Percentiles rank a stretch among this genome's conserved stretches.
phyloP scores from a whole-genome alignment of 2,888 invertebrate genomes.

The Phytoseiulus persimilis region DNA sequence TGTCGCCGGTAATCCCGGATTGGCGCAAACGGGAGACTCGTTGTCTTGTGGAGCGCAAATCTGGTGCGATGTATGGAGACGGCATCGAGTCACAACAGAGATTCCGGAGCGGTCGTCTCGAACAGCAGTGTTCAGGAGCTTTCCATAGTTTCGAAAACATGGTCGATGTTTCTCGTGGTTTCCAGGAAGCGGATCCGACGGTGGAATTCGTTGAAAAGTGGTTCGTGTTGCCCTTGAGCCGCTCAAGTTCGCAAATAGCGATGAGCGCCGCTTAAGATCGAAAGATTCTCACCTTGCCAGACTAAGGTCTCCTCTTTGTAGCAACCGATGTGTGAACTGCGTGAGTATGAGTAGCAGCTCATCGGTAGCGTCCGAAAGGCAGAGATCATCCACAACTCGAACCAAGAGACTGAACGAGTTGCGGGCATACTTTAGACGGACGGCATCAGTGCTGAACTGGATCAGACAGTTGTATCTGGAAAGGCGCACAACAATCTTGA shows the following conservation, averaged over 20 bases:
- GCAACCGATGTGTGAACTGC: slow-evolving; percentile 85
- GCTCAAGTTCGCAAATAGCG: background rate
- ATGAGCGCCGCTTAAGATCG: too few relatives aligned
- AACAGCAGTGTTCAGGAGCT: too few relatives aligned
- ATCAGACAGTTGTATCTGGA: slow-evolving; percentile 24
- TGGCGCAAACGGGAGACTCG: too few relatives aligned
- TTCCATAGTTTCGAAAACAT: too few relatives aligned
- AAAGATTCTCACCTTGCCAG: slow-evolving; percentile 58
- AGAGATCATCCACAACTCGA: slow-evolving; percentile 86
- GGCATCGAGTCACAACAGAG: too few relatives aligned
- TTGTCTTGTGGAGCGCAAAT: too few relatives aligned
- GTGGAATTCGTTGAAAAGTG: too few relatives aligned
- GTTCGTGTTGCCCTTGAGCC: background rate
- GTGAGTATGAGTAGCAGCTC: slow-evolving; percentile 70
- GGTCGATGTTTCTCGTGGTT: too few relatives aligned
- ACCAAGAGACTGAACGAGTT: slow-evolving; percentile 87
- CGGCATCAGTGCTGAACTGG: slow-evolving; percentile 33
- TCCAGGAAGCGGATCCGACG: too few relatives aligned
- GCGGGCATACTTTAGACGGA: slow-evolving; percentile 54
- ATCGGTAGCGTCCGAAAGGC: slow-evolving; percentile 74
- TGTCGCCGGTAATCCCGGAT: too few relatives aligned
- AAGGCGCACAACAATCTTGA: background rate
- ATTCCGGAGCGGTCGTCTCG: too few relatives aligned
- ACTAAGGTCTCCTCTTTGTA: slow-evolving; percentile 80
- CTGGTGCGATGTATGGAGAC: too few relatives aligned